Percentiles rank a stretch among this genome's conserved stretches.
Conservation (phyloP, 2,113 vertebrate genomes). For the Gallinago media region DNA sequence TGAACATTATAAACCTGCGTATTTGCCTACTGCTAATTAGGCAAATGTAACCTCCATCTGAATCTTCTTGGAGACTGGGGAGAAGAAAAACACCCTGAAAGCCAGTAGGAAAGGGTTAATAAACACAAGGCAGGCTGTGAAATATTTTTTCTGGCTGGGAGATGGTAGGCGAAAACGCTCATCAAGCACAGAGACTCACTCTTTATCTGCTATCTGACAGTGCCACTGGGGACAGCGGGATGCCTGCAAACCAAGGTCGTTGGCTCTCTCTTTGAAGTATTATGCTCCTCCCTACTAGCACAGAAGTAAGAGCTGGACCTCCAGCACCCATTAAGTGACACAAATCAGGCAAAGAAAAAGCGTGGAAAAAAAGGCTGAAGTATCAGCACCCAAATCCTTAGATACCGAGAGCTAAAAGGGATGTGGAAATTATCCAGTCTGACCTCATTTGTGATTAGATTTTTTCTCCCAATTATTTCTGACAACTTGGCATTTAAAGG, state of each 20-base stretch:
- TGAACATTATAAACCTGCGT: neutral
- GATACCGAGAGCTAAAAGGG: neutral
- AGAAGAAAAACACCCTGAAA: neutral
- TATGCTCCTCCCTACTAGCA: neutral
- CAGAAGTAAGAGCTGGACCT: neutral
- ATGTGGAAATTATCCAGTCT: neutral
- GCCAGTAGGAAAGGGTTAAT: constrained; percentile 28
- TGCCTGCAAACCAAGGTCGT: constrained; percentile 38
- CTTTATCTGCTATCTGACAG: constrained; percentile 14
- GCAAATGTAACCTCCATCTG: neutral
- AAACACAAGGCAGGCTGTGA: neutral
- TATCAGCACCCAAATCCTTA: neutral
- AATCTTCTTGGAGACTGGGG: neutral
- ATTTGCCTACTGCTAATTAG: constrained; percentile 11
- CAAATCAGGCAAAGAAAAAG: neutral
- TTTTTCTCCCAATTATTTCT: neutral
- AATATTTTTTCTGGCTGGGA: neutral
- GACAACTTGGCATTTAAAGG: neutral
- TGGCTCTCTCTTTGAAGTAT: neutral
- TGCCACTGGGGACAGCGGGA: neutral
- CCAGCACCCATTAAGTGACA: neutral
- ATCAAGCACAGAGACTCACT: neutral
- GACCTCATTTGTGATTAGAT: neutral
- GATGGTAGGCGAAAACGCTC: neutral
- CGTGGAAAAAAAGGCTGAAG: neutral